Evolutionary conservation across 2,888 invertebrate species (phyloP).

Genomic region (Conistra vaccinii): DNA sequence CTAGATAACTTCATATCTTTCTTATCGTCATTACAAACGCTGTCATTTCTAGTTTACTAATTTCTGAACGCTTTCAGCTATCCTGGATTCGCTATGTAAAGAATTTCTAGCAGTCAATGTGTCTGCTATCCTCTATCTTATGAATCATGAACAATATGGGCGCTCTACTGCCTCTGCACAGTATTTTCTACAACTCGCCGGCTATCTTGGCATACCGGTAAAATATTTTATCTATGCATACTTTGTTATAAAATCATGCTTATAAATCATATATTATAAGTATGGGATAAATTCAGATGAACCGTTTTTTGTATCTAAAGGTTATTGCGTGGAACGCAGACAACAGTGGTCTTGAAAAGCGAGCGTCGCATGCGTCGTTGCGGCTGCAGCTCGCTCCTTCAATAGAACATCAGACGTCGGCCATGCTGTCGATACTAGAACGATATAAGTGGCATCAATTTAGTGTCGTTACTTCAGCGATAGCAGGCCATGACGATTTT

Average conservation of each 20-base stretch:
- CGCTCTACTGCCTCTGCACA: conserved; percentile 98
- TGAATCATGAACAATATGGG: conserved; percentile 98
- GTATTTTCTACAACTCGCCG: conserved; percentile 97
- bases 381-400: conserved; percentile 98
- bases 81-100: conserved; percentile 96
- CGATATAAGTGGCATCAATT: conserved; percentile 99
- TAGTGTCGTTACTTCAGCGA: conserved; percentile 97
- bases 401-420: conserved; percentile 98
- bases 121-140: conserved; percentile 97
- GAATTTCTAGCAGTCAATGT: conserved; percentile 97
- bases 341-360: conserved; percentile 96
- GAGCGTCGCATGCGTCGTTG: conserved; percentile 96
- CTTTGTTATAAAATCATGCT: conserved; percentile 42
- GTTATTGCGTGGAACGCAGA: conserved; percentile 99
- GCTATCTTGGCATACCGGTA: conserved; percentile 98
- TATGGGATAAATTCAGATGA: conserved; percentile 12
- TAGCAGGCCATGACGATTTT: conserved; percentile 98
- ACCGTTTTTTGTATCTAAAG: conserved; percentile 62
- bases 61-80: conserved; percentile 92
- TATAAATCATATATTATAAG: conserved; percentile 13
- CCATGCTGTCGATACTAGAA: conserved; percentile 98
- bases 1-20: conserved; percentile 50
- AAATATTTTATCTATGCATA: conserved; percentile 75
- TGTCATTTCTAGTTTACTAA: conserved; percentile 66
- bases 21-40: conserved; percentile 47